Conservation (phyloP, 2,113 vertebrate species). For the Dromiciops gliroides region DNA sequence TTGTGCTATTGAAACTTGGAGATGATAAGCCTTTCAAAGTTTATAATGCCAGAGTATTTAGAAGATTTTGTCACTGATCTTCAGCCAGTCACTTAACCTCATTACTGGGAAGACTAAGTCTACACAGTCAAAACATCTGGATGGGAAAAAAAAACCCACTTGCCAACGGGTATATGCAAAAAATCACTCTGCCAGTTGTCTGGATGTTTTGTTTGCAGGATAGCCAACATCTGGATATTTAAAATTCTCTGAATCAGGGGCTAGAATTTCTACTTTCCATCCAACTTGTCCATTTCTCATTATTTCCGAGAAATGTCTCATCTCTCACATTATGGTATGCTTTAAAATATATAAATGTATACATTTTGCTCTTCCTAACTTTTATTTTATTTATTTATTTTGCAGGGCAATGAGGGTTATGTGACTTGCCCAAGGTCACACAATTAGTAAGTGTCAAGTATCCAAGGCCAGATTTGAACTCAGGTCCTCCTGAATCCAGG, state of each 20-base stretch:
- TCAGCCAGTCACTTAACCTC: conserved; percentile 54
- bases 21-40: conserved; percentile 1
- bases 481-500: too few relatives aligned
- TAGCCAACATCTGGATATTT: conserved; percentile 68
- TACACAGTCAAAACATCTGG: conserved; percentile 58
- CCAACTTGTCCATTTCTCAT: conserved; percentile 67
- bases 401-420: too few relatives aligned
- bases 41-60: not conserved
- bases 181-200: conserved; percentile 33
- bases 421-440: too few relatives aligned
- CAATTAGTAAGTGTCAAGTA: too few relatives aligned
- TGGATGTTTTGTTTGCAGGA: conserved; percentile 68
- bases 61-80: conserved; percentile 43
- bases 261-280: conserved; percentile 66
- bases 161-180: not conserved
- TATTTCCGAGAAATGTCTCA: conserved; percentile 42
- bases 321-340: conserved; percentile 61
- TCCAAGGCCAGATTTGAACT: too few relatives aligned
- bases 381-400: too few relatives aligned
- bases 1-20: not conserved
- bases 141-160: conserved; percentile 27
- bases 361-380: conserved; percentile 68
- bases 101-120: conserved; percentile 41
- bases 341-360: conserved; percentile 67
- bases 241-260: conserved; percentile 52